These are phyloP conservation scores for Diplosoma virens DNA, from an alignment of 23 tunicate species.

Conservation along the genomic window DNA sequence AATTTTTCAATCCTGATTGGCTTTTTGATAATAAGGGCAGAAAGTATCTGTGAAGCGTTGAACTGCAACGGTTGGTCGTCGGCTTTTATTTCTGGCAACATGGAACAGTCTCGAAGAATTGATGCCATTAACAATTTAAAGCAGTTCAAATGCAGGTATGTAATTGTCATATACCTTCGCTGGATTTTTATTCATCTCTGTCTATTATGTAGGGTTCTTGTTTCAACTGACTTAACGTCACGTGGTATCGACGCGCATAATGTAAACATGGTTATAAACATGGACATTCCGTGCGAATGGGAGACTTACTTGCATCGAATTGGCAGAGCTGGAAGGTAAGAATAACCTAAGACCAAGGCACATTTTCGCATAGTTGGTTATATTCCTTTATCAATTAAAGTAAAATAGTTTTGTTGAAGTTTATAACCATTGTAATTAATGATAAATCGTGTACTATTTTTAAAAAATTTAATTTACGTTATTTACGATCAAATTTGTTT, in stretches of 20 bases:
- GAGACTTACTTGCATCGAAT: constrained; percentile 94
- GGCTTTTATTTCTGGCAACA: constrained; percentile 76
- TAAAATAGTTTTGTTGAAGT: no score
- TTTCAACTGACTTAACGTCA: constrained; percentile 87
- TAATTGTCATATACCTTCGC: no score
- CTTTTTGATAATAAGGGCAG: constrained; percentile 27
- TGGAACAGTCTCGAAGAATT: constrained; percentile 59
- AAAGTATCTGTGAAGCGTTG: constrained; percentile 56
- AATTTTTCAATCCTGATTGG: neutral
- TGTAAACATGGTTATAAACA: constrained; percentile 80
- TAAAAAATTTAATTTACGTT: no score
- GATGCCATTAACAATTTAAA: constrained; percentile 78
- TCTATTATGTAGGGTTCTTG: constrained; percentile 48
- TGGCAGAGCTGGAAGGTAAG: constrained; percentile 88
- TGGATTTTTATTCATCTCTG: no score
- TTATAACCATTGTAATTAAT: no score
- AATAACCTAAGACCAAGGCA: no score
- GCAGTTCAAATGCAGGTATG: constrained; percentile 66
- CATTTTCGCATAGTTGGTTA: no score
- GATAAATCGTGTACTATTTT: no score
- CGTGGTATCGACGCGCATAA: constrained; percentile 90
- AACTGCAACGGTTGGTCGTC: constrained; percentile 60
- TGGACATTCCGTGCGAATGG: constrained; percentile 86
- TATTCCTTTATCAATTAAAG: no score
- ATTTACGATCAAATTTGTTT: no score